Evolutionary conservation across 2,888 invertebrate species (phyloP), one percentile per base, ranked within the genome.

Genomic region (Spialia ferax): DNA sequence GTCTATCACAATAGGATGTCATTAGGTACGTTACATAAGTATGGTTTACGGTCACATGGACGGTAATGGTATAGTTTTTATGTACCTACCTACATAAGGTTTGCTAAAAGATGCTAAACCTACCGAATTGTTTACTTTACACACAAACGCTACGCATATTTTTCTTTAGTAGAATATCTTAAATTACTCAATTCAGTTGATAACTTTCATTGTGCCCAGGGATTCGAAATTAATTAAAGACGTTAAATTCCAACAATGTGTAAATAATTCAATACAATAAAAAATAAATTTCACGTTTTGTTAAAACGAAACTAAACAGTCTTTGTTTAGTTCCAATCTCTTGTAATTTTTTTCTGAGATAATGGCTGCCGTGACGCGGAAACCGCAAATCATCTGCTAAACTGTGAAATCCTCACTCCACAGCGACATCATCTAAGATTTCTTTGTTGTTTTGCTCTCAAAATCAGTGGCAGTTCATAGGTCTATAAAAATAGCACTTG

Each of bases 371-470:
- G 64, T 57, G 64, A 64, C 42, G 64, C 64, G 64, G 64, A 64
- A 63, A 64, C 64, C 64, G 57, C 64, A 64, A 64, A 64, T 48
- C 38, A 32, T 64, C 11, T 35, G 26, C 45, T 57, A 50, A 63
- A 35, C n/a, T 50, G 48, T 57, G 64, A 64, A 64, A 64, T 57
- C 64, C 48, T 48, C 57, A 20, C 42, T 42, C 23, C 23, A n/a
- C 10, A 29, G 54, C 23, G 45, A 10, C 18, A 48, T 56, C 64
- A 57, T 35, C 56, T 35, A 15, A 57, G 8, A 56, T 45, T 63
- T 63, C 38, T 59, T n/a, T 60, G 0, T 48, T 29, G 60, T 26
- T 55, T 13, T 29, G 15, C 15, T 20, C 20, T 48, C 18, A 60
- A 26, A 48, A 60, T 35, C 11, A 10, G 56, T 5, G 11, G 29